Conservation (phyloP, 2,797 vertebrate genomes). For the Gephyroberyx darwinii region DNA sequence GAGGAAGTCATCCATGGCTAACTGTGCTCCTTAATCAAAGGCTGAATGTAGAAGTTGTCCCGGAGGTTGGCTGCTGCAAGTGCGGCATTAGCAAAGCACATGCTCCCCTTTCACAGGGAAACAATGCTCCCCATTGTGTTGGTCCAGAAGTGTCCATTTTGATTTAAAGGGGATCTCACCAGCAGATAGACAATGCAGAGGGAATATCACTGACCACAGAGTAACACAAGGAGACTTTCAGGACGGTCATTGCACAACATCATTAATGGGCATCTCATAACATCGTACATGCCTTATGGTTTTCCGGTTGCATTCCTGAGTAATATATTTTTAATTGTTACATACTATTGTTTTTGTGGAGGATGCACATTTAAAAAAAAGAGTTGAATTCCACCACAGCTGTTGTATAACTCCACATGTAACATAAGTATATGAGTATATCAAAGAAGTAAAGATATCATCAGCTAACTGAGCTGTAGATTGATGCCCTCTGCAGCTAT, state of each 20-base stretch:
- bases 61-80: constrained; percentile 84
- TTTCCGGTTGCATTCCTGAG: background rate
- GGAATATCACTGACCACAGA: constrained; percentile 36
- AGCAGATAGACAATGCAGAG: constrained; percentile 68
- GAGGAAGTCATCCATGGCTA: constrained; percentile 90
- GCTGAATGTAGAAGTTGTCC: constrained; percentile 85
- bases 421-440: background rate
- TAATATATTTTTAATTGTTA: background rate
- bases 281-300: background rate
- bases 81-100: constrained; percentile 85
- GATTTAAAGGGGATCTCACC: constrained; percentile 77
- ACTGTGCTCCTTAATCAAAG: constrained; percentile 89
- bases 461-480: constrained; percentile 14
- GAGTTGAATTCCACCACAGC: background rate
- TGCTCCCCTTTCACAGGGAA: constrained; percentile 81
- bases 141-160: constrained; percentile 79
- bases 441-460: background rate
- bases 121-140: constrained; percentile 86
- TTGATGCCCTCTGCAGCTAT: constrained; percentile 3
- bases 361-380: background rate
- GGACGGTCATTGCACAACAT: constrained; percentile 23
- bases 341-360: no score
- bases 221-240: constrained; percentile 14
- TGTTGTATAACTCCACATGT: background rate
- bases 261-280: constrained; percentile 20